phyloP scores from a whole-genome alignment of 2,888 invertebrate genomes.

The Hirtodrosophila histrioides region DNA sequence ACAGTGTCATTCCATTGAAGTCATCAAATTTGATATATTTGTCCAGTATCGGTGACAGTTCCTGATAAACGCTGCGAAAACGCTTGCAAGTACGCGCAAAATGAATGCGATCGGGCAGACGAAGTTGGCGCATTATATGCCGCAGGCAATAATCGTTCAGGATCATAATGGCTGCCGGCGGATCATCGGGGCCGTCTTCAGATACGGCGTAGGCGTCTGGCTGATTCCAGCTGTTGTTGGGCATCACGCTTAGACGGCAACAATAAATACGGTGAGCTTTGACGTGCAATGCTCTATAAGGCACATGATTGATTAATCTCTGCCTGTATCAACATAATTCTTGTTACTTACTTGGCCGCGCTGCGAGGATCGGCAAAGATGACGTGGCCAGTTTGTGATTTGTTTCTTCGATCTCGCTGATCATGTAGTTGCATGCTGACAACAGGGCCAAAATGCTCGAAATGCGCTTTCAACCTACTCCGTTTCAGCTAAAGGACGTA shows the following conservation, averaged over 20 bases:
- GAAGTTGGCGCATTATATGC: conserved; percentile 37
- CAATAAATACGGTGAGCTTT: conserved; percentile 27
- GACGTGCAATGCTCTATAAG: conserved; percentile 22
- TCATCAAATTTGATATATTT: conserved; percentile 15
- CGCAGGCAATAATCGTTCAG: conserved; percentile 68
- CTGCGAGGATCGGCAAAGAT: conserved; percentile 24
- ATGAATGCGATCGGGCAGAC: conserved; percentile 55
- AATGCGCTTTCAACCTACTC: conserved; percentile 21
- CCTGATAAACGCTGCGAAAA: conserved; percentile 46
- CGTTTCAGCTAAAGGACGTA: conserved; percentile 31
- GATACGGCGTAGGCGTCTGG: conserved; percentile 37
- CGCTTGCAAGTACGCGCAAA: conserved; percentile 65
- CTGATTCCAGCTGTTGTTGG: conserved; percentile 67
- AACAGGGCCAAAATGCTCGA: conserved; percentile 39
- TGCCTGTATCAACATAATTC: too few species aligned
- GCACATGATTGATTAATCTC: too few species aligned
- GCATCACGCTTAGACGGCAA: conserved; percentile 28
- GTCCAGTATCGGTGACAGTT: conserved; percentile 36
- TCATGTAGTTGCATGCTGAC: conserved; percentile 23
- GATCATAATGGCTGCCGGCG: conserved; percentile 28
- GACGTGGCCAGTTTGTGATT: conserved; percentile 29
- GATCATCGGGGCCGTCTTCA: background rate
- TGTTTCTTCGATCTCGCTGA: background rate
- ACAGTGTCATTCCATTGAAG: conserved; percentile 48
- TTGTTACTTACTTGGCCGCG: conserved; percentile 49